phyloP scores from a whole-genome alignment of 2,113 vertebrate genomes.

The Puntigrus tetrazona region DNA sequence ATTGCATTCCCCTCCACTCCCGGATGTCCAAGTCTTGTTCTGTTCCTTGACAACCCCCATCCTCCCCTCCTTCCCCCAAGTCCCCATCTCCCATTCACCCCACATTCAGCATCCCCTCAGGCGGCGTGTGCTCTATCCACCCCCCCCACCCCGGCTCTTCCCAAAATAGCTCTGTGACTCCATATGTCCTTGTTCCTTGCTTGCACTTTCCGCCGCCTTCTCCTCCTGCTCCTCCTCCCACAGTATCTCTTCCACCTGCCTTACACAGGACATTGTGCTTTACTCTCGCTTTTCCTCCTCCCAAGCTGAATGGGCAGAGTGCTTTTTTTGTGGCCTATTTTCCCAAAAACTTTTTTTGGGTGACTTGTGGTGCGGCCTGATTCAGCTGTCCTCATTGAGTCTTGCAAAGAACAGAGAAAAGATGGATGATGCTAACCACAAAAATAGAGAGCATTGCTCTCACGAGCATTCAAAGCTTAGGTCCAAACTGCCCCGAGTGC shows the following conservation, averaged over 20 bases:
- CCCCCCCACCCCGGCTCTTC: neutral
- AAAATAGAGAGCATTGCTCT: constrained; percentile 13
- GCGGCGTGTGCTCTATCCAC: neutral
- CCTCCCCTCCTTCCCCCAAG: constrained; percentile 9
- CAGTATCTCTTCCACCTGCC: constrained; percentile 16
- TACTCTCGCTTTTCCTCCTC: neutral
- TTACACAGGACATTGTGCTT: neutral
- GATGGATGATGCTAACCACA: constrained; percentile 35
- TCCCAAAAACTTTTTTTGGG: constrained; percentile 1
- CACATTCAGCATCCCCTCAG: constrained; percentile 8
- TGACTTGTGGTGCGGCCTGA: neutral
- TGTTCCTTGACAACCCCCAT: constrained; percentile 14
- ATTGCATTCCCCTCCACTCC: constrained; percentile 1
- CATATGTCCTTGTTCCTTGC: constrained; percentile 49
- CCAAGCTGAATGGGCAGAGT: constrained; percentile 4
- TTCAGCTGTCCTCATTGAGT: constrained; percentile 49
- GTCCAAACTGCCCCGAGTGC: neutral
- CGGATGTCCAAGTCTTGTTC: constrained; percentile 8
- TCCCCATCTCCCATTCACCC: constrained; percentile 1
- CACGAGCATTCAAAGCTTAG: constrained; percentile 12
- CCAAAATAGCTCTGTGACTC: constrained; percentile 42
- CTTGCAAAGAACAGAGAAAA: constrained; percentile 18
- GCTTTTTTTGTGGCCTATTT: constrained; percentile 30
- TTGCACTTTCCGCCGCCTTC: constrained; percentile 12
- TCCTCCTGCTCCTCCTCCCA: neutral